Base-by-base conservation (phyloP, 2,888 invertebrate species). In the Saturnia japonica region DNA sequence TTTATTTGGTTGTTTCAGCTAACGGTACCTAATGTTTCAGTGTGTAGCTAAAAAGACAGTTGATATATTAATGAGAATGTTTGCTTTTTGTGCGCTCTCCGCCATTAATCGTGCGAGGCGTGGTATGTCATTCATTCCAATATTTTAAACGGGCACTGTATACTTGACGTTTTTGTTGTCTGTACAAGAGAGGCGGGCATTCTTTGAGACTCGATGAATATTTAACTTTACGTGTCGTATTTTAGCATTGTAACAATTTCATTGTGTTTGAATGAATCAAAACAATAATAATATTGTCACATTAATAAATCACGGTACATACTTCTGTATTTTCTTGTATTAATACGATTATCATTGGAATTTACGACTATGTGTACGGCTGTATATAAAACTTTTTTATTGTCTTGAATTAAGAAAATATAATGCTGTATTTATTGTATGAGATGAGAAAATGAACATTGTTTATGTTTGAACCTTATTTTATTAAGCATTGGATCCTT, bases 91-190 rank as follows among this genome's bases (percentile, higher is more conserved):
- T 93, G 83, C 79, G 84, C 85, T 87, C 86, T 80, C 85, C 81
- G 85, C 88, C 93, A 94, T 94, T 92, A 91, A 94, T 94, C 93
- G 90, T 91, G 84, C 91, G 87, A 88, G 87, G 89, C 93, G 89
- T 85, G 94, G 93, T 93, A 93, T 94, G 94, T 93, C 94, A 94
- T 94, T 93, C 93, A 94, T 92, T 93, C 94, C 93, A 90, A 93
- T 93, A 93, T 93, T 94, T 93, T 93, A 93, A 93, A 91, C 91
- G 88, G 81, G 86, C 87, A 82, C 82, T 78, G 86, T 88, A 82
- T 79, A 80, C 86, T 84, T 88, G 90, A 88, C 90, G 89, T 89
- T 91, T 91, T 89, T 91, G 92, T 88, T 92, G 91, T 90, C 87
- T 82, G 85, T 89, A 91, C 92, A 87, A 86, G 86, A 82, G 84